phyloP scores from a whole-genome alignment of 2,113 vertebrate genomes.

The Phyllopteryx taeniolatus region DNA sequence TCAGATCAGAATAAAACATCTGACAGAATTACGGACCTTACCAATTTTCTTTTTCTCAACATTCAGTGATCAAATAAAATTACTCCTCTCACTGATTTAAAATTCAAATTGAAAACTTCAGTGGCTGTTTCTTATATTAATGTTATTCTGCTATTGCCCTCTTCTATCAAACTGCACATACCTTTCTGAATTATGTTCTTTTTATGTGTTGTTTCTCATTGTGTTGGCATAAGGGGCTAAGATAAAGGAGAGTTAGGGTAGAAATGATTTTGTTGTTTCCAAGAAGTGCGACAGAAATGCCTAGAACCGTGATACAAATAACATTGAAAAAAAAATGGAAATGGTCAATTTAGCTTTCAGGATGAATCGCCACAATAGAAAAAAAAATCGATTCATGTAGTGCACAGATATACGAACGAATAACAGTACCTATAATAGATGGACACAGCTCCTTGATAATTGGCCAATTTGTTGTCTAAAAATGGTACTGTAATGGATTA shows the following conservation, averaged over 20 bases:
- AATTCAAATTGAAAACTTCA: not conserved
- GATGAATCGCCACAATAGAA: constrained; percentile 15
- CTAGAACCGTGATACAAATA: not conserved
- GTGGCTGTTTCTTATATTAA: constrained; percentile 2
- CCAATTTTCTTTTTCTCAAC: constrained; percentile 16
- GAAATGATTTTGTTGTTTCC: not conserved
- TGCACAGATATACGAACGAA: constrained; percentile 3
- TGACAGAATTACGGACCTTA: constrained; percentile 16
- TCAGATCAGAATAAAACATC: constrained; percentile 32
- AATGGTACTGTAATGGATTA: constrained; percentile 1
- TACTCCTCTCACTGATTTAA: not conserved
- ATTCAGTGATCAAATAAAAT: constrained; percentile 40
- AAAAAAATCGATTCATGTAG: constrained; percentile 6
- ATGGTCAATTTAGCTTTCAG: constrained; percentile 18
- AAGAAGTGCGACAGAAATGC: constrained; percentile 3
- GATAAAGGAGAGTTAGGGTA: not conserved
- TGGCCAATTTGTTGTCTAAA: constrained; percentile 12
- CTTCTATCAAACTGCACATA: not conserved
- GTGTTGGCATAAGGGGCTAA: not conserved
- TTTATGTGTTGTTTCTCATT: not conserved
- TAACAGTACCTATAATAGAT: constrained; percentile 9
- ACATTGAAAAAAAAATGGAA: constrained; percentile 7
- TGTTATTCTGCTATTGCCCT: not conserved
- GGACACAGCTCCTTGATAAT: constrained; percentile 15
- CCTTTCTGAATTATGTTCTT: not conserved